phyloP scores from a whole-genome alignment of 2,888 invertebrate genomes.

The Muschampia plurimacula region DNA sequence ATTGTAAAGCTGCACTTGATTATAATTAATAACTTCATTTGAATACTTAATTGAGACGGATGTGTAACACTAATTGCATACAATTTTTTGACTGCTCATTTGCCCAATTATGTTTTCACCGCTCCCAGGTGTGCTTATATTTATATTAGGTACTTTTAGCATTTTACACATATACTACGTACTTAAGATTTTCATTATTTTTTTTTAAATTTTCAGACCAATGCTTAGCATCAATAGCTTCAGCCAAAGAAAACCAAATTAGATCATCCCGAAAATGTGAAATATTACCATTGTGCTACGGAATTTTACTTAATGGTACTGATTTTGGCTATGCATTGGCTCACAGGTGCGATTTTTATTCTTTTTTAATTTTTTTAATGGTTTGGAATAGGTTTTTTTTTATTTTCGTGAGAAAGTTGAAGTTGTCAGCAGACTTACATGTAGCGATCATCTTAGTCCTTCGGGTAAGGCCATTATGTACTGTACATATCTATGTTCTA shows the following conservation, averaged over 20 bases:
- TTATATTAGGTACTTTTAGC: background rate
- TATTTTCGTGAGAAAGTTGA: too few relatives aligned
- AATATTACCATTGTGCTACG: conserved; percentile 48
- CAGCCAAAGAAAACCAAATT: background rate
- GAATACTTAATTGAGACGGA: too few relatives aligned
- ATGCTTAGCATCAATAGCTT: conserved; percentile 28
- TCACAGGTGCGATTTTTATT: conserved; percentile 56
- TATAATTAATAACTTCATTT: too few relatives aligned
- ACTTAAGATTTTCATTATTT: too few relatives aligned
- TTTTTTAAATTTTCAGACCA: conserved; percentile 21
- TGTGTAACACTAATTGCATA: too few relatives aligned
- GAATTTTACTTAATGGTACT: conserved; percentile 52
- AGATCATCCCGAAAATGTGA: conserved; percentile 46
- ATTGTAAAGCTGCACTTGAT: background rate
- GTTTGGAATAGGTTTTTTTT: too few relatives aligned
- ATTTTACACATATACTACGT: too few relatives aligned
- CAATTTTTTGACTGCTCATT: background rate
- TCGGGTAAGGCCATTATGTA: too few relatives aligned
- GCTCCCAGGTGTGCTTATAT: background rate
- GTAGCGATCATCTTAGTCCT: too few relatives aligned
- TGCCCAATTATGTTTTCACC: background rate
- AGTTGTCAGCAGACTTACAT: too few relatives aligned
- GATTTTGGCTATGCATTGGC: conserved; percentile 61
- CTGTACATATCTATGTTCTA: too few relatives aligned
- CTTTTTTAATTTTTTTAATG: too few relatives aligned